Evolutionary conservation across 2,113 vertebrate genomes (phyloP).

Genomic region (Astur gentilis): DNA sequence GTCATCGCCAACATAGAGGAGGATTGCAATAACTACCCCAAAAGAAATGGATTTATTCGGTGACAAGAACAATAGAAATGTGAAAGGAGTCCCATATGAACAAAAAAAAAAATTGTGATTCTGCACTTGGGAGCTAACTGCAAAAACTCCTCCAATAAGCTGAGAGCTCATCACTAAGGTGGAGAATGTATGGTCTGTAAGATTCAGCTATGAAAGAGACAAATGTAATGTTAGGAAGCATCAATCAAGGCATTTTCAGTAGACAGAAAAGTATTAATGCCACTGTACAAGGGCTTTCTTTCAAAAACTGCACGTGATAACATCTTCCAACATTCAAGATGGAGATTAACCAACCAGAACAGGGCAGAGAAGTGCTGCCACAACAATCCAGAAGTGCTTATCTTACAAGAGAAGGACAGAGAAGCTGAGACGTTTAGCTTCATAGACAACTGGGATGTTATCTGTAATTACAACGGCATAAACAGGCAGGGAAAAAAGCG

Average conservation of each 20-base stretch:
- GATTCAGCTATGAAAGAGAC: constrained; percentile 12
- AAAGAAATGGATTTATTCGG: not conserved
- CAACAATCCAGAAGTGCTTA: not conserved
- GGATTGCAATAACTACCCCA: not conserved
- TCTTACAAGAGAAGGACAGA: not conserved
- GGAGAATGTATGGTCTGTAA: not conserved
- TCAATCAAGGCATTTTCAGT: constrained; percentile 19
- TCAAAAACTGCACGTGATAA: not conserved
- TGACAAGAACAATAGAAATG: not conserved
- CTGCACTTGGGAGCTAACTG: not conserved
- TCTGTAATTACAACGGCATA: not conserved
- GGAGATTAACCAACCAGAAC: not conserved
- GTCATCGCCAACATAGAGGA: not conserved
- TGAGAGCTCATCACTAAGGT: not conserved
- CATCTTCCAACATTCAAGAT: not conserved
- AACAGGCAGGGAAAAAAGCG: not conserved
- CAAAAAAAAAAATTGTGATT: not conserved
- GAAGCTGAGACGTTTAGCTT: not conserved
- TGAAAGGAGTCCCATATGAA: not conserved
- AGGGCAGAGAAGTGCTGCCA: not conserved
- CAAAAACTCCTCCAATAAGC: not conserved
- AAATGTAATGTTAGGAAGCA: constrained; percentile 15
- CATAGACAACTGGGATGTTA: not conserved
- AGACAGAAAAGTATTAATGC: not conserved
- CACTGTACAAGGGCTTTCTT: not conserved